Evolutionary conservation across 2,113 vertebrate species (phyloP).

Genomic region (Protomyctophum bolini): DNA sequence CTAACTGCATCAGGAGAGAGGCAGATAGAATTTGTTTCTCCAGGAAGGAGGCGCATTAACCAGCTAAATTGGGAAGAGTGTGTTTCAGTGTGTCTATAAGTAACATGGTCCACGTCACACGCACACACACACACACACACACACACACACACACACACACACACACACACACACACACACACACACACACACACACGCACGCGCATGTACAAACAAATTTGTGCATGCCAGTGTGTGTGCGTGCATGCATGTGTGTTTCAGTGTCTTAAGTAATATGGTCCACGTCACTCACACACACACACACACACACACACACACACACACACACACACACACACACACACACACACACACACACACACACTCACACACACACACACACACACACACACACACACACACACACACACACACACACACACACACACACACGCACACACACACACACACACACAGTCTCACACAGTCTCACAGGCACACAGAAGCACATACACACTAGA

Average conservation of each 20-base stretch:
- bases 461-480: constrained; percentile 4
- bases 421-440: background rate
- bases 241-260: too few relatives aligned
- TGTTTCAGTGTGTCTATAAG: background rate
- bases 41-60: background rate
- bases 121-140: background rate
- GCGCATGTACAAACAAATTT: too few relatives aligned
- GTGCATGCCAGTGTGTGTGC: too few relatives aligned
- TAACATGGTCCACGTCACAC: background rate
- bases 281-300: background rate
- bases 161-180: too few relatives aligned
- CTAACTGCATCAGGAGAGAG: constrained; percentile 6
- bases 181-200: too few relatives aligned
- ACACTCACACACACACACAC: constrained; percentile 1
- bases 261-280: background rate
- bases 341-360: too few relatives aligned
- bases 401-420: background rate
- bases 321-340: too few relatives aligned
- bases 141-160: too few relatives aligned
- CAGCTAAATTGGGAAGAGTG: background rate
- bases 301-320: background rate
- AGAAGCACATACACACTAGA: background rate
- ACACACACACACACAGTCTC: constrained; percentile 2
- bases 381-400: constrained; percentile 7
- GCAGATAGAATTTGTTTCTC: background rate